Conservation (phyloP, 2,888 invertebrate species). For the Eupelmus urozonus region DNA sequence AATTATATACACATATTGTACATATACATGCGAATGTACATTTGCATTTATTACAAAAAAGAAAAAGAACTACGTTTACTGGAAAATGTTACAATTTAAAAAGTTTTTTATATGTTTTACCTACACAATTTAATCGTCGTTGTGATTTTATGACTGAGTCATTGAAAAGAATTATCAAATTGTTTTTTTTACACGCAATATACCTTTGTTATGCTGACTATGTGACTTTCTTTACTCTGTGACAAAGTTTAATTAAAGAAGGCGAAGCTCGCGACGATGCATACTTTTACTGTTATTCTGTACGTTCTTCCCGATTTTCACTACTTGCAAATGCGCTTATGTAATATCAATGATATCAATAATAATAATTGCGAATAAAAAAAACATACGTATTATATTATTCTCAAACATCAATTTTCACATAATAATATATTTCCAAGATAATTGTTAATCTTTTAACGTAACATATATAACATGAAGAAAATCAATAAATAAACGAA, state of each 20-base stretch:
- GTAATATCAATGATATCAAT: slow-evolving; percentile 52
- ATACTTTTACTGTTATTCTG: slow-evolving; percentile 46
- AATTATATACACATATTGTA: slow-evolving; percentile 59
- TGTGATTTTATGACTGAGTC: slow-evolving; percentile 54
- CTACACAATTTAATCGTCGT: slow-evolving; percentile 51
- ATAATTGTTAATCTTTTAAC: slow-evolving; percentile 51
- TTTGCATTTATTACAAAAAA: slow-evolving; percentile 54
- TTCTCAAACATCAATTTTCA: slow-evolving; percentile 48
- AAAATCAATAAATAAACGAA: slow-evolving; percentile 57
- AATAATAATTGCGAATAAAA: slow-evolving; percentile 56
- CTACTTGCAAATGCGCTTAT: slow-evolving; percentile 54
- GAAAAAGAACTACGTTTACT: slow-evolving; percentile 46
- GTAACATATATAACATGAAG: slow-evolving; percentile 43
- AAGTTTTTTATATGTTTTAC: slow-evolving; percentile 52
- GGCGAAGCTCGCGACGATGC: slow-evolving; percentile 10
- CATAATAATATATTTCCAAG: slow-evolving; percentile 43
- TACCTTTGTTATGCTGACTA: slow-evolving; percentile 22
- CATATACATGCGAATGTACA: slow-evolving; percentile 57
- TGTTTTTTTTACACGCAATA: slow-evolving; percentile 34
- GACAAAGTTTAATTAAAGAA: neutral
- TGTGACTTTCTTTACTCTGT: slow-evolving; percentile 28
- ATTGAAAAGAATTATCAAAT: slow-evolving; percentile 25
- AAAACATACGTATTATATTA: slow-evolving; percentile 47
- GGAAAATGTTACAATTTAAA: slow-evolving; percentile 55
- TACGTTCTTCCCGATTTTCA: slow-evolving; percentile 55